Evolutionary conservation across 2,888 invertebrate genomes (phyloP), one percentile per base, ranked within the genome.

Genomic region (Linhomoeus sp.): DNA sequence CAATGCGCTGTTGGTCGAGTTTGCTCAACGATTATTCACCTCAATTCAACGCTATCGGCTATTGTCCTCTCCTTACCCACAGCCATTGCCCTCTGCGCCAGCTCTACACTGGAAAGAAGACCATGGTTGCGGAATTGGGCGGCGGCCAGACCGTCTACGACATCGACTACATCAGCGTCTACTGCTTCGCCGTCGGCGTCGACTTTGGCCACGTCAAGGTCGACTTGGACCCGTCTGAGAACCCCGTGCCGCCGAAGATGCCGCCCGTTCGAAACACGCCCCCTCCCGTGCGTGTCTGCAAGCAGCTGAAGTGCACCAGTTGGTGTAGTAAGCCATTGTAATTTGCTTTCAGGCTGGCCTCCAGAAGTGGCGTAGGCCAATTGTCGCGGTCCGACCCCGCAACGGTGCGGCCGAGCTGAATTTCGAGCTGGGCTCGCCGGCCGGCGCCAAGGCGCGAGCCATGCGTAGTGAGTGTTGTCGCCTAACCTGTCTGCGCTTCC

Each of bases 91-190:
- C 46, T 19, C 9, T 46, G 7, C 41, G 24, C 12, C 29, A 41
- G 36, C 22, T 7, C 17, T 46, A 19, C 38, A 2, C 15, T 3
- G 37, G 42, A 3, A 14, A 37, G 7, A 29, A 43, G 12, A 20
- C 24, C 17, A 2, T 46, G 24, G n/a, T 24, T 19, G 36, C 37
- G 5, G 14, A 36, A 25, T 24, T 46, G 43, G 33, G 42, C 3
- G 43, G 35, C 20, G 38, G 33, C 29, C 17, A 19, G 20, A 37
- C 43, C 20, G 22, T 46, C 7, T 38, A 46, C 33, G 43, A 43
- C 36, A 37, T 43, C 24, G 17, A 33, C 14, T 46, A 36, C 42
- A 17, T 46, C 35, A 43, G 46, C 38, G 38, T 46, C n/a, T 38
- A 38, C 29, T 42, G 42, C 41, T 35, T 7, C 33, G 33, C 9